These are phyloP conservation scores for Lepidonotus clava DNA, from an alignment of 2,888 invertebrate species.

Conservation along the genomic window DNA sequence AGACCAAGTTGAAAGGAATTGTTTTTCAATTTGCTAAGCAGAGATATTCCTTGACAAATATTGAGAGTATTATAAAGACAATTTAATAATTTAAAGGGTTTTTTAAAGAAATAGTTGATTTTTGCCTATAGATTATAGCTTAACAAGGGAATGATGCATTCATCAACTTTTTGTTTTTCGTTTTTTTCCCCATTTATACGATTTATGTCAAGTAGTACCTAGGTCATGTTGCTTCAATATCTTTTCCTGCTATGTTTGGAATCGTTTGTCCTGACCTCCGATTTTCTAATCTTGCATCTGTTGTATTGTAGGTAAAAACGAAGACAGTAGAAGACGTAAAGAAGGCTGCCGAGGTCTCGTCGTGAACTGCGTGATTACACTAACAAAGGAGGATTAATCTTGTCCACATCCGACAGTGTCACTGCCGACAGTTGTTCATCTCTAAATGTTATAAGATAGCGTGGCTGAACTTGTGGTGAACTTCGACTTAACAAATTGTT, in stretches of 20 bases:
- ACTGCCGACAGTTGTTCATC: slow-evolving; percentile 14
- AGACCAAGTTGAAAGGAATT: not conserved
- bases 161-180: too few species aligned
- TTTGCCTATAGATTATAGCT: too few species aligned
- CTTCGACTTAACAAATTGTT: too few species aligned
- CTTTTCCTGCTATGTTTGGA: too few species aligned
- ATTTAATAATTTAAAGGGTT: not conserved
- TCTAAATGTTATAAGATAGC: too few species aligned
- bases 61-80: not conserved
- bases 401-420: not conserved
- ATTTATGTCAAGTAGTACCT: too few species aligned
- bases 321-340: not conserved
- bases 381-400: not conserved
- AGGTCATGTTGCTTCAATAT: too few species aligned
- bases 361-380: too few species aligned
- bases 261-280: not conserved
- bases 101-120: not conserved
- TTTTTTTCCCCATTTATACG: too few species aligned
- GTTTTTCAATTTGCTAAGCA: not conserved
- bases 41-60: not conserved
- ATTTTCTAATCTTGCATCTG: not conserved
- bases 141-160: too few species aligned
- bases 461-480: slow-evolving; percentile 36
- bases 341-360: too few species aligned
- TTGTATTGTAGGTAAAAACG: not conserved